Base-by-base conservation (phyloP, 2,113 vertebrate genomes). In the Hypanus sabinus region DNA sequence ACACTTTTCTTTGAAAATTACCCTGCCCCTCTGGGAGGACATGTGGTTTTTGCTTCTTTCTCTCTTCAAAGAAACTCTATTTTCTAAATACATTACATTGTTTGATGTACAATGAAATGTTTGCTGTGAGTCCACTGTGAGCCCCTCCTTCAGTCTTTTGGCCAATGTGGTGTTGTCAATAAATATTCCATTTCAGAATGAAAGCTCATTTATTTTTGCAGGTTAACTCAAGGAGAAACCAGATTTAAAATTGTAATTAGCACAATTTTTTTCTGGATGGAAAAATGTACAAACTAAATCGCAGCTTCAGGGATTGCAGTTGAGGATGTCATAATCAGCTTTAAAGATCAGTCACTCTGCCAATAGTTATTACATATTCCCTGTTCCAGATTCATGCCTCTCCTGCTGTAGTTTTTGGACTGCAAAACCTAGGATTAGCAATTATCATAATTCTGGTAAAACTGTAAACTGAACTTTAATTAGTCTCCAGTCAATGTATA, bases 361-460 rank as follows among this genome's bases (percentile, higher is more conserved):
- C 60, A 90, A 68, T n/a, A n/a, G 60, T 62, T 20, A 33, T 33
- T 33, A 65, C n/a, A 65, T 65, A n/a, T 14, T 88, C 46, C 46
- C 27, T 88, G 27, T 57, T 30, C 57, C 10, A n/a, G 57, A 88
- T 88, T 88, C 55, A 62, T 18, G 24, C 5, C 83, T 65, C 60
- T 65, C n/a, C 60, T 90, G 60, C 20, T 65, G 85, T 62, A 90
- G 60, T 16, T 90, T 30, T 16, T 88, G 20, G 81, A 62, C 60
- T 88, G 5, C 60, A 68, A 65, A 65, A 7, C 60, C 30, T 60
- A 65, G 30, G 60, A 90, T 68, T 62, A 65, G 6, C 85, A 90
- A 90, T 90, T 90, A 90, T 60, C 60, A 16, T 90, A 65, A 90
- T 65, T 90, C 33, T n/a, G n/a, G 60, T 90, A 90, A 88, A 90